Percentiles rank a stretch among this genome's conserved stretches.
Evolutionary conservation across 2,888 invertebrate genomes (phyloP).

Genomic region (Epinotia bilunana): DNA sequence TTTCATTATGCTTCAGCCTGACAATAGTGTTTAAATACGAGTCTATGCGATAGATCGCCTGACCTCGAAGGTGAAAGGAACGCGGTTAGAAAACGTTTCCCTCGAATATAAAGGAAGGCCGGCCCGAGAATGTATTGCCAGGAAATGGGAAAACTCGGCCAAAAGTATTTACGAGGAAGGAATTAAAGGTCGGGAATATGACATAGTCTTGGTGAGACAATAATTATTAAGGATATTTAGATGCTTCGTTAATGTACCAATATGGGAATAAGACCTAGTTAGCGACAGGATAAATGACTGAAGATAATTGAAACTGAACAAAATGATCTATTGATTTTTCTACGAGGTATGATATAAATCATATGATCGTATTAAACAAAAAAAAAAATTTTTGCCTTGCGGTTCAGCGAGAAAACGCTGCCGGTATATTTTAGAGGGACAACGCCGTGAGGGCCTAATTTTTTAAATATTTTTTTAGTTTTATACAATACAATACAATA

Average conservation of each 20-base stretch:
- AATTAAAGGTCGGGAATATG: slow-evolving; percentile 36
- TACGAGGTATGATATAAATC: too few relatives aligned
- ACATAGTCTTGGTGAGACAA: slow-evolving; percentile 1
- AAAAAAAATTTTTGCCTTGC: too few relatives aligned
- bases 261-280: too few relatives aligned
- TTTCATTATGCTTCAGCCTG: slow-evolving; percentile 6
- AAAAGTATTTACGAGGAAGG: slow-evolving; percentile 41
- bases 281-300: too few relatives aligned
- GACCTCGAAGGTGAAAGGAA: slow-evolving; percentile 39
- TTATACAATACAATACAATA: too few relatives aligned
- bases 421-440: too few relatives aligned
- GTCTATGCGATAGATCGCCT: slow-evolving; percentile 21
- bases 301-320: too few relatives aligned
- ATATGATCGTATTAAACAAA: too few relatives aligned
- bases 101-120: slow-evolving; percentile 41
- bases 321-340: too few relatives aligned
- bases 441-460: too few relatives aligned
- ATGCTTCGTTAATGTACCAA: not conserved
- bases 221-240: not conserved
- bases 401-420: too few relatives aligned
- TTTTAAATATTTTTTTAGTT: too few relatives aligned
- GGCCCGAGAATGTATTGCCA: slow-evolving; percentile 36
- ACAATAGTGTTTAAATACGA: slow-evolving; percentile 39
- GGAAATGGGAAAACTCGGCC: slow-evolving; percentile 43
- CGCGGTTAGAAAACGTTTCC: slow-evolving; percentile 40